Percentiles rank a stretch among this genome's conserved stretches.
phyloP scores from a whole-genome alignment of 2,797 vertebrate species.

The Pangasius larnaudii region DNA sequence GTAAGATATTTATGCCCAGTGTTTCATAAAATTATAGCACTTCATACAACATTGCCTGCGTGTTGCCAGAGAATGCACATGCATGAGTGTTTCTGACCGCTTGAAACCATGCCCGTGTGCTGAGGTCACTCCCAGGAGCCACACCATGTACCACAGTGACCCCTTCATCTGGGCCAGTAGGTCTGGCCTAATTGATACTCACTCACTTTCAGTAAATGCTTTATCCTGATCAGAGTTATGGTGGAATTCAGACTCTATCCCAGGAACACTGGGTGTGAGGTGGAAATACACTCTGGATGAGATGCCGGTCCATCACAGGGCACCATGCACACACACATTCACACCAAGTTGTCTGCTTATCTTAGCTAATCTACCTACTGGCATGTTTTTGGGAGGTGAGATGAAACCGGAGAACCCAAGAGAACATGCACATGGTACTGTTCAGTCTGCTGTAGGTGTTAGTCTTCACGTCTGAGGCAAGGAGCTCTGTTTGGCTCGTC shows the following conservation, averaged over 20 bases:
- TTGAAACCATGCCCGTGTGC: neutral
- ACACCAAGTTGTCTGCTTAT: neutral
- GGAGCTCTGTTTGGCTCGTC: neutral
- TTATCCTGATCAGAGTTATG: neutral
- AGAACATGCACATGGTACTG: neutral
- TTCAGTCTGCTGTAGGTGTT: neutral
- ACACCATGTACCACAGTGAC: neutral
- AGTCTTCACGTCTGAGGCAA: neutral
- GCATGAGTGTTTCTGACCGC: neutral
- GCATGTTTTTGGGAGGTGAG: neutral
- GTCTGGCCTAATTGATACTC: neutral
- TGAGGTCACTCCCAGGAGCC: neutral
- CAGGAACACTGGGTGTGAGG: neutral
- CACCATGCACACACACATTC: neutral
- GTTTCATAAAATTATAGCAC: neutral
- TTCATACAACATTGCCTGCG: neutral
- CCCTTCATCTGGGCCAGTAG: neutral
- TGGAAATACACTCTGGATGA: neutral
- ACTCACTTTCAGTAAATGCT: neutral
- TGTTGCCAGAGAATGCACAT: neutral
- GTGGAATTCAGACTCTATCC: neutral
- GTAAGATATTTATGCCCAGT: neutral
- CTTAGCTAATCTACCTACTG: neutral
- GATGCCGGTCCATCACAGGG: neutral
- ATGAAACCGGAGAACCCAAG: neutral